Base-by-base conservation (phyloP, 1,140 invertebrate genomes). In the Onthophagus taurus region DNA sequence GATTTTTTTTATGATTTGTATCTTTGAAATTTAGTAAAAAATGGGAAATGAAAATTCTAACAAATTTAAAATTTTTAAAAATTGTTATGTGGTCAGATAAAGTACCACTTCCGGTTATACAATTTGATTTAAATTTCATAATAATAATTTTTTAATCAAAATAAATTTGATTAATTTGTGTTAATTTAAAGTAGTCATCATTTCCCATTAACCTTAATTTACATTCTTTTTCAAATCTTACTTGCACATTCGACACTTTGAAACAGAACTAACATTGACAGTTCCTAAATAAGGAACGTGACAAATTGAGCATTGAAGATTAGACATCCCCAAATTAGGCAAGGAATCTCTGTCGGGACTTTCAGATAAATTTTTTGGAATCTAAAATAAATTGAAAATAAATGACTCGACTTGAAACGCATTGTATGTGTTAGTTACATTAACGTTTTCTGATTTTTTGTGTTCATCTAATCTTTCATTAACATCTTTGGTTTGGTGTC, bases 241-340 rank as follows among this genome's bases (percentile, higher is more conserved):
- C 60, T 47, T 42, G 42, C 62, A 64, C 26, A 57, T 34, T 6
- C 43, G 29, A 45, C 62, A 64, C 51, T 58, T 63, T 13, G 46
- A 33, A 8, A 50, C 42, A 7, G 52, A 57, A 18, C 43, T 49
- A 31, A 57, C 54, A 30, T 88, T 83, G 23, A 85, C 70, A 23
- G 74, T 69, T 19, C 80, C 72, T 42, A 72, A 79, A 57, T 89
- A 92, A 0, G 89, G 87, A 46, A 91, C 74, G 62, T 92, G 89
- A 58, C 85, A 88, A 0, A 89, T 58, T 19, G 57, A 54, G 48
- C 72, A 74, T 21, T 21, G 34, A 2, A 2, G 24, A 5, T 21
- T 24, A 26, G 37, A 16, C 20, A 13, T 39, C 20, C 23, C 23
- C 23, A 26, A n/a, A 26, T 26, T n/a, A n/a, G n/a, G n/a, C n/a